phyloP scores from a whole-genome alignment of 2,888 invertebrate genomes.

The Drosophila trichaetosa region DNA sequence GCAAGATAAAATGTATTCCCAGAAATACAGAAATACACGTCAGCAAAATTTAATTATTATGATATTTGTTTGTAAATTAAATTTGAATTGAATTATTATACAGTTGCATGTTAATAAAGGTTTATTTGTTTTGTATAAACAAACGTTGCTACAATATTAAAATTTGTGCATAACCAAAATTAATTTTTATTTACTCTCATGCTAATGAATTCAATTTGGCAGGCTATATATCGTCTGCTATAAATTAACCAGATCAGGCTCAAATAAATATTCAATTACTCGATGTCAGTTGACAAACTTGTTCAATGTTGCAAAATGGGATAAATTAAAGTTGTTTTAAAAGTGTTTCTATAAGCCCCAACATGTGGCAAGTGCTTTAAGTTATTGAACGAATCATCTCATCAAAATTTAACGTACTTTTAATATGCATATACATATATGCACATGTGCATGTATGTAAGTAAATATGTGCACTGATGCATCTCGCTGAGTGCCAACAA shows the following conservation, averaged over 20 bases:
- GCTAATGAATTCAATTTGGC: neutral
- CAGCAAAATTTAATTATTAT: neutral
- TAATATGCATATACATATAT: neutral
- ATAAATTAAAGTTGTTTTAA: neutral
- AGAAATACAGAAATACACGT: neutral
- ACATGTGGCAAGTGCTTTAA: neutral
- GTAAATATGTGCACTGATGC: neutral
- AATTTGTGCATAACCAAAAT: neutral
- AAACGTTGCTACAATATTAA: too few species aligned
- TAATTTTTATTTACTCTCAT: neutral
- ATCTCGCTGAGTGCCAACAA: constrained; percentile 22
- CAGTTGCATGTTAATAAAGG: neutral
- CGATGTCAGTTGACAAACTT: neutral
- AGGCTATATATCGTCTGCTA: neutral
- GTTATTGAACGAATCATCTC: constrained; percentile 14
- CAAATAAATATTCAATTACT: too few species aligned
- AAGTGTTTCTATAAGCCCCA: neutral
- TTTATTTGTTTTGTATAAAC: neutral
- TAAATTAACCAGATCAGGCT: neutral
- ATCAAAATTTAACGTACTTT: neutral
- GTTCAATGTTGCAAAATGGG: neutral
- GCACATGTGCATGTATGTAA: neutral
- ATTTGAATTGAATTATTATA: neutral
- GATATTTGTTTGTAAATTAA: neutral
- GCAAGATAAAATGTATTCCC: neutral